phyloP scores from a whole-genome alignment of 2,113 vertebrate species.

The Cottus gobio region DNA sequence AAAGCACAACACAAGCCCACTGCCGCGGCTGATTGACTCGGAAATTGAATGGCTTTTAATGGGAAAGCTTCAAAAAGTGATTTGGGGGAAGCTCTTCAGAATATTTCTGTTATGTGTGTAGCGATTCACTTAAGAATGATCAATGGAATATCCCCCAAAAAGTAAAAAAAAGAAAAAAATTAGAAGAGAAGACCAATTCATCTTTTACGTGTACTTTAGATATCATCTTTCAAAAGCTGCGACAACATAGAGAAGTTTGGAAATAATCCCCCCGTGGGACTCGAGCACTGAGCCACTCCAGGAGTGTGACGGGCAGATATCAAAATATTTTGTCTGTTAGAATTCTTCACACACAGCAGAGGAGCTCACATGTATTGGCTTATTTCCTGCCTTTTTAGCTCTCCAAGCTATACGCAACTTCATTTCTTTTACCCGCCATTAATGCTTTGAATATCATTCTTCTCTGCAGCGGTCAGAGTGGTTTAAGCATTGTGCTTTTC shows the following conservation, averaged over 20 bases:
- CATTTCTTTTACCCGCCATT: background rate
- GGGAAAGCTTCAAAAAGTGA: conserved; percentile 14
- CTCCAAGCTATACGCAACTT: conserved; percentile 8
- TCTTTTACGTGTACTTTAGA: conserved; percentile 2
- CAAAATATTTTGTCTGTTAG: conserved; percentile 18
- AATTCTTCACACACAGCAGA: conserved; percentile 38
- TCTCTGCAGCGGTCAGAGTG: background rate
- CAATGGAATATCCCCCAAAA: background rate
- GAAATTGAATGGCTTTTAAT: conserved; percentile 25
- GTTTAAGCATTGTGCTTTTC: conserved; percentile 5
- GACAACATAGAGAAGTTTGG: conserved; percentile 9
- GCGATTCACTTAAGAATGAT: conserved; percentile 7
- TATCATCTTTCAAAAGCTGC: conserved; percentile 4
- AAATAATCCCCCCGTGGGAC: conserved; percentile 27
- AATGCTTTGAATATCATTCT: background rate
- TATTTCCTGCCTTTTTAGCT: conserved; percentile 16
- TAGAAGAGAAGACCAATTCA: background rate
- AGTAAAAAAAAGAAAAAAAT: background rate
- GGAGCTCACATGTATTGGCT: conserved; percentile 2
- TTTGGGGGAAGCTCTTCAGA: conserved; percentile 13
- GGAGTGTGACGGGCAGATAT: conserved; percentile 33
- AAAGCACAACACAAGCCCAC: conserved; percentile 27
- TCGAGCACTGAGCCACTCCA: conserved; percentile 26
- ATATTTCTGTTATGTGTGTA: background rate
- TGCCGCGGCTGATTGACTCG: conserved; percentile 15